Evolutionary conservation across 2,797 vertebrate genomes (phyloP).

Genomic region (Leontocebus nigricollis): DNA sequence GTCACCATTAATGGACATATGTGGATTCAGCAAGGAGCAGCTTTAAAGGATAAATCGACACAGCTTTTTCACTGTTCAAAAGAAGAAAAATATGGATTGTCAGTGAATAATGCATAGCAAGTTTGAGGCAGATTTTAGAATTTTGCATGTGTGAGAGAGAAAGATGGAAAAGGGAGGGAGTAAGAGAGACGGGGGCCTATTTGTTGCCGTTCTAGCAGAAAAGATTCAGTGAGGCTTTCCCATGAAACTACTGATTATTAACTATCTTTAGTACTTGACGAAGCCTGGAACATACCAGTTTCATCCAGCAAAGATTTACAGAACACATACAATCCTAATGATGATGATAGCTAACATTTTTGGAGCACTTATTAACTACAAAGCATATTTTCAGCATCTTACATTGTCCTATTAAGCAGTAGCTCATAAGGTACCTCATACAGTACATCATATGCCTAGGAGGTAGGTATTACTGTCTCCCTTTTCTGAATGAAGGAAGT

Average conservation of each 20-base stretch:
- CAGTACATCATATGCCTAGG: neutral
- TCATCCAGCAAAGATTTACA: neutral
- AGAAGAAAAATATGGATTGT: slow-evolving; percentile 56
- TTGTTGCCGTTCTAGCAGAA: neutral
- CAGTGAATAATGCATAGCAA: slow-evolving; percentile 48
- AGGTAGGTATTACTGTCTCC: neutral
- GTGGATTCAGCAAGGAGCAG: slow-evolving; percentile 57
- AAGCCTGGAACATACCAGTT: neutral
- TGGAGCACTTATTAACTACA: neutral
- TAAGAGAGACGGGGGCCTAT: neutral
- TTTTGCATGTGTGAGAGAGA: neutral
- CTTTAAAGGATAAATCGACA: slow-evolving; percentile 56
- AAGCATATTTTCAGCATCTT: neutral
- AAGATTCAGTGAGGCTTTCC: neutral
- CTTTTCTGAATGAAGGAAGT: neutral
- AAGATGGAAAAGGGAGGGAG: neutral
- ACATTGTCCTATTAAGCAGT: neutral
- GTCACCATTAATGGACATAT: slow-evolving; percentile 48
- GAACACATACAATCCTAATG: neutral
- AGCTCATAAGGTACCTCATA: neutral
- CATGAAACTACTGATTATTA: neutral
- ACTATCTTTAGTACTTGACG: neutral
- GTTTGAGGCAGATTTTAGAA: slow-evolving; percentile 46
- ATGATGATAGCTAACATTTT: neutral
- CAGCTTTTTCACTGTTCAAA: slow-evolving; percentile 22